Evolutionary conservation across 1,140 invertebrate genomes (phyloP).

Genomic region (Gryon sp.): DNA sequence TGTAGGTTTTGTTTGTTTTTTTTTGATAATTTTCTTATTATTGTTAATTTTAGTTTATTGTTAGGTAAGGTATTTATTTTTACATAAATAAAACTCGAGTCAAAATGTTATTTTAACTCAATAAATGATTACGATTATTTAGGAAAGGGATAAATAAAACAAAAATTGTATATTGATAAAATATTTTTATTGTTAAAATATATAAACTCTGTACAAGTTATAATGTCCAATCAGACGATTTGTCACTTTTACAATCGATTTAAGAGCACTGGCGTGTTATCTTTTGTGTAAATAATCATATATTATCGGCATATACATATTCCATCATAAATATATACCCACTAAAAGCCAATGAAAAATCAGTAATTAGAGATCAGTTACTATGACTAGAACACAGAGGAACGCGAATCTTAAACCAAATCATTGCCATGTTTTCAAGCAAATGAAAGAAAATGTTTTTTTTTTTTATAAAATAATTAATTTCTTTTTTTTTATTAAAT

Average conservation of each 20-base stretch:
- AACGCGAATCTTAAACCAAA: constrained; percentile 63
- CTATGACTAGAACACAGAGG: constrained; percentile 76
- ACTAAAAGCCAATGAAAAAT: constrained; percentile 68
- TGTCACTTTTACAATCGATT: constrained; percentile 62
- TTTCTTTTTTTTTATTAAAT: too few species aligned
- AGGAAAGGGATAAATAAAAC: background rate
- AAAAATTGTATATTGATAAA: constrained; percentile 68
- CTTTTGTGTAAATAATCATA: constrained; percentile 33
- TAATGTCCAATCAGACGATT: constrained; percentile 70
- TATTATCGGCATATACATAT: constrained; percentile 30
- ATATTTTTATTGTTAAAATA: constrained; percentile 76
- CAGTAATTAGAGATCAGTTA: constrained; percentile 68
- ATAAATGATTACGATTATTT: background rate
- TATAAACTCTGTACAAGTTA: constrained; percentile 76
- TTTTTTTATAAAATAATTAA: background rate
- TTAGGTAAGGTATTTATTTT: too few species aligned
- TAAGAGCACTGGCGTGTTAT: constrained; percentile 74
- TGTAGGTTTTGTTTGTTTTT: too few species aligned
- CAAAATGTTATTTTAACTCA: background rate
- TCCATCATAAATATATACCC: constrained; percentile 40
- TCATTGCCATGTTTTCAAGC: constrained; percentile 32
- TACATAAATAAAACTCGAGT: too few species aligned
- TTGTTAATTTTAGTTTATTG: too few species aligned
- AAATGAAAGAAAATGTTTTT: constrained; percentile 11
- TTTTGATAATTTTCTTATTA: too few species aligned